Conservation (phyloP, 2,888 invertebrate species). For the Glaucopsyche alexis region DNA sequence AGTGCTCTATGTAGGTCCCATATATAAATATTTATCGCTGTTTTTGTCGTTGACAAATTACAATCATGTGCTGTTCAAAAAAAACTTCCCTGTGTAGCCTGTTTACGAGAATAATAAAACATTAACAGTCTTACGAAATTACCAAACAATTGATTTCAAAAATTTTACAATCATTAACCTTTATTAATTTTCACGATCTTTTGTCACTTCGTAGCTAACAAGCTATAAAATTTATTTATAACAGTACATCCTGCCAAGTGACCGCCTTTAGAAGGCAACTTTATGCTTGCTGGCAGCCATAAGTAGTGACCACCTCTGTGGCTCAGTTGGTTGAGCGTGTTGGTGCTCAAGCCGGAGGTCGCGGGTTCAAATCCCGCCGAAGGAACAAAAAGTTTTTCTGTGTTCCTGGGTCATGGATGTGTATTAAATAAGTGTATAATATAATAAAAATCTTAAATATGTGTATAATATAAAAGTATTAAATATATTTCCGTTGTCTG, state of each 20-base stretch:
- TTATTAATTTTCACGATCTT: conserved; percentile 3
- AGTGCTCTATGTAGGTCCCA: conserved; percentile 34
- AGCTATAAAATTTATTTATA: conserved; percentile 7
- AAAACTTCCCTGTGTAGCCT: background rate
- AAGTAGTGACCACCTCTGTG: too few relatives aligned
- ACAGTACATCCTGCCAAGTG: conserved; percentile 8
- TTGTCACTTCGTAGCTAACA: background rate
- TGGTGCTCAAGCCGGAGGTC: too few relatives aligned
- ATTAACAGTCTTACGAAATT: conserved; percentile 3
- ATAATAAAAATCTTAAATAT: too few relatives aligned
- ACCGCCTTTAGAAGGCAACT: background rate
- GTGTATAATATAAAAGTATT: too few relatives aligned
- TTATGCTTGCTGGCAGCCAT: background rate
- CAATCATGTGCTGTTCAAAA: conserved; percentile 24
- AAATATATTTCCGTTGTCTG: too few relatives aligned
- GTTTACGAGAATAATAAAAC: background rate
- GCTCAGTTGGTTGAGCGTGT: too few relatives aligned
- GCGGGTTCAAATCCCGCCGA: too few relatives aligned
- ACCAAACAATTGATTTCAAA: conserved; percentile 4
- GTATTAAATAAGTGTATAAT: too few relatives aligned
- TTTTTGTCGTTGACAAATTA: conserved; percentile 39
- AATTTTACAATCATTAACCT: background rate
- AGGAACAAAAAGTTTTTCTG: too few relatives aligned
- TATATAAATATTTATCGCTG: conserved; percentile 42
- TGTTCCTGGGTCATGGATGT: too few relatives aligned